Percentiles rank a stretch among this genome's conserved stretches.
Evolutionary conservation across 2,888 invertebrate genomes (phyloP).

Genomic region (Xestobium rufovillosum): DNA sequence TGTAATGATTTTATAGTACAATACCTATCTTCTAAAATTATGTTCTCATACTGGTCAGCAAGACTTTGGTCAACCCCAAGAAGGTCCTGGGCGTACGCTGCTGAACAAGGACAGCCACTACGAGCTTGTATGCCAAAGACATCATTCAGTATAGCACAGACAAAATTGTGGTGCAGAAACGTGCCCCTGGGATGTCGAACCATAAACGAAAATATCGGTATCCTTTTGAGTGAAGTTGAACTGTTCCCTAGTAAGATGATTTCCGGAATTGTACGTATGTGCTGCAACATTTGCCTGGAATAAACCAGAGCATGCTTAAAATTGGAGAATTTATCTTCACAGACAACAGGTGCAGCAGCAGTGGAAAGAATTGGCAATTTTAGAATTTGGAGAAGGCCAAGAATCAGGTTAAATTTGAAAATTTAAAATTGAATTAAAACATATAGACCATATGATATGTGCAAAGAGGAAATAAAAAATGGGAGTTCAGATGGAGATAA

Average conservation of each 20-base stretch:
- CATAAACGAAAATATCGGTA: conserved; percentile 82
- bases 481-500: too few relatives aligned
- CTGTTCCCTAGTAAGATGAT: conserved; percentile 68
- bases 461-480: too few relatives aligned
- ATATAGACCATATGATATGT: too few relatives aligned
- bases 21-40: conserved; percentile 57
- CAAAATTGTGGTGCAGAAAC: conserved; percentile 83
- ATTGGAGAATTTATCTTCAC: too few relatives aligned
- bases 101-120: conserved; percentile 73
- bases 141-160: conserved; percentile 80
- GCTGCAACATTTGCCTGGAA: conserved; percentile 68
- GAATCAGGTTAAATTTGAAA: too few relatives aligned
- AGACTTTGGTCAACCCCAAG: conserved; percentile 74
- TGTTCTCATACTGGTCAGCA: conserved; percentile 66
- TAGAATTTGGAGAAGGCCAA: too few relatives aligned
- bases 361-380: too few relatives aligned
- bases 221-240: conserved; percentile 56
- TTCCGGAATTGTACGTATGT: conserved; percentile 70
- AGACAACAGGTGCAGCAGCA: too few relatives aligned
- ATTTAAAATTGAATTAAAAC: too few relatives aligned
- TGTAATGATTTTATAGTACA: too few relatives aligned
- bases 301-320: conserved; percentile 17
- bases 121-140: conserved; percentile 85
- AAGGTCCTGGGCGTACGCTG: conserved; percentile 77
- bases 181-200: conserved; percentile 73